Evolutionary conservation across 2,113 vertebrate genomes (phyloP).

Genomic region (Paedocypris sp.): DNA sequence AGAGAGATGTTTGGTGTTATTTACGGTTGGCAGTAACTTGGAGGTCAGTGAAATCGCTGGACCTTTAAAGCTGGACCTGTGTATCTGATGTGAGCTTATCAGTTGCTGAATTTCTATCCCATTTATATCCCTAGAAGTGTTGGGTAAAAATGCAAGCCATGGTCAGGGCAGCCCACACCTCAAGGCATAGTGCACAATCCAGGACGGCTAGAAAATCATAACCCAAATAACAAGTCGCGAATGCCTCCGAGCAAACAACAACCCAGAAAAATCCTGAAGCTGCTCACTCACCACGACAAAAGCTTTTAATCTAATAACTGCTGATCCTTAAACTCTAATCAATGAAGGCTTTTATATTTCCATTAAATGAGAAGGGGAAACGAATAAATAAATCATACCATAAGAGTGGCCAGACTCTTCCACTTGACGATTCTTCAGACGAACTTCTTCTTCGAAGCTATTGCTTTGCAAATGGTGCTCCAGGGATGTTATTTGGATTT

Average conservation of each 20-base stretch:
- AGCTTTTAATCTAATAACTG: constrained; percentile 67
- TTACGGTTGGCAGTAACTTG: too few relatives aligned
- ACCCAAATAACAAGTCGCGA: not conserved
- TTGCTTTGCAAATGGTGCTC: constrained; percentile 4
- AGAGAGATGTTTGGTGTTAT: too few relatives aligned
- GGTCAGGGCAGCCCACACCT: not conserved
- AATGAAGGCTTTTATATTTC: constrained; percentile 64
- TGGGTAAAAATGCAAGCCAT: not conserved
- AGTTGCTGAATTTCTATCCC: not conserved
- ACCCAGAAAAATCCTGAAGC: constrained; percentile 7
- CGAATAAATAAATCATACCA: constrained; percentile 55
- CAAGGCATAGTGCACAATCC: not conserved
- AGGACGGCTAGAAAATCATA: not conserved
- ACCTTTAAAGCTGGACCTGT: too few relatives aligned
- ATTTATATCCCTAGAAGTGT: not conserved
- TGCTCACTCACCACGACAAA: constrained; percentile 28
- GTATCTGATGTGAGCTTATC: too few relatives aligned
- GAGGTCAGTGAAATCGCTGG: too few relatives aligned
- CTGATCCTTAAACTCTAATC: constrained; percentile 65
- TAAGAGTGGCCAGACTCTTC: constrained; percentile 16
- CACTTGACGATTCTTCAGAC: constrained; percentile 21
- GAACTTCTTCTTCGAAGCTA: constrained; percentile 19
- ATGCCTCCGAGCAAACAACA: not conserved
- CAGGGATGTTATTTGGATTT: constrained; percentile 16
- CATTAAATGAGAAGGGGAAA: constrained; percentile 56